Evolutionary conservation across 2,113 vertebrate species (phyloP), one percentile per base, ranked within the genome.

Genomic region (Microtus ochrogaster): DNA sequence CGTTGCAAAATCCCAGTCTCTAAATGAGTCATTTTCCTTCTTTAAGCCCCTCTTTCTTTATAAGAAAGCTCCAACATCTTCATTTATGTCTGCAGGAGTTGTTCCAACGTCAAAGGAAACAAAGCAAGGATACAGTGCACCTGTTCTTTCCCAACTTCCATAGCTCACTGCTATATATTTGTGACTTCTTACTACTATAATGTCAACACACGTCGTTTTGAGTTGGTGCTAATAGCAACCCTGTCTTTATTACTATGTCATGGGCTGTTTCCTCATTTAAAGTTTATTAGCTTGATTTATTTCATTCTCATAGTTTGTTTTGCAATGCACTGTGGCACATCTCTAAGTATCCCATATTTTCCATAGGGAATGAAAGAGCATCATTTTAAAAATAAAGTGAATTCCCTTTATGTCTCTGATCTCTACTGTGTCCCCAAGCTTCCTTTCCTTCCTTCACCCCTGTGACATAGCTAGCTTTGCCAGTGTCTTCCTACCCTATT

Each of bases 221-320:
- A 2, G 61, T 79, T 33, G 5, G 90, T 52, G 12, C 68, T 84
- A 93, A 65, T 88, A 78, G 47, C 2, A 86, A 52, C 39, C 96
- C 76, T 52, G 77, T 81, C 66, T 96, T 82, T 94, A 89, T 79
- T 93, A 89, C n/a, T 49, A 79, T 10, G 6, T 82, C 41, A 74
- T 65, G 68, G 77, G 28, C 39, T 47, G 14, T 96, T 97, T 79
- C 33, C 22, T 97, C 83, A 92, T 90, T 93, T 85, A 82, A 96
- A 44, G 77, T 85, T 90, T 97, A 95, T 95, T 95, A 98, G 49
- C 30, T 97, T 97, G 30, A 97, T 81, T 87, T 91, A 94, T 90
- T 96, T 91, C 21, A 85, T 76, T 97, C 76, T 96, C 36, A 92
- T 4, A 89, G 77, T 16, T 89, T 97, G 72, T 95, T 83, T 78